A percentile compares a stretch with the other conserved stretches of the same genome.
Conservation (phyloP, 2,797 vertebrate species). For the Phyllotis vaccarum region DNA sequence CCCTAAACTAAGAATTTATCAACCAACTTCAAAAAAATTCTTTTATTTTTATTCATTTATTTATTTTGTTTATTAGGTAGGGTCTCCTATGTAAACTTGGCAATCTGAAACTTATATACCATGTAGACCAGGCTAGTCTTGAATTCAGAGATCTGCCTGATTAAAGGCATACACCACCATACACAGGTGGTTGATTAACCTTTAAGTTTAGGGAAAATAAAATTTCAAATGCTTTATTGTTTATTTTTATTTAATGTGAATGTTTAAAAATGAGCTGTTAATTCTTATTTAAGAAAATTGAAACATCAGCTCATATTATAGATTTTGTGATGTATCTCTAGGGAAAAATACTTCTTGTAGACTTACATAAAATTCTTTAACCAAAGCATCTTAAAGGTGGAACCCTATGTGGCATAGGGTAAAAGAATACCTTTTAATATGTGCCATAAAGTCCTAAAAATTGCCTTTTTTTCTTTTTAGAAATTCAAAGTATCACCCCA, state of each 20-base stretch:
- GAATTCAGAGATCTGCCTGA: neutral
- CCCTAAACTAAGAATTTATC: constrained; percentile 6
- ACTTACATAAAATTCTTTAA: constrained; percentile 44
- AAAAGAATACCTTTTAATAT: constrained; percentile 36
- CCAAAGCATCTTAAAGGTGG: constrained; percentile 37
- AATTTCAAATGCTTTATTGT: constrained; percentile 54
- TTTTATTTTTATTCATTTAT: neutral
- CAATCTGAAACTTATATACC: neutral
- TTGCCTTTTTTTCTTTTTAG: constrained; percentile 14
- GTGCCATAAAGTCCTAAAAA: constrained; percentile 55
- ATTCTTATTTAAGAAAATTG: constrained; percentile 50
- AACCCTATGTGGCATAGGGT: constrained; percentile 1
- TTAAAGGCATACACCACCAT: neutral
- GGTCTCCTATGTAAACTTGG: neutral
- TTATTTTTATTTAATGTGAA: constrained; percentile 47
- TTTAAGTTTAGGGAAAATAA: constrained; percentile 25
- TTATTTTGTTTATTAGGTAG: neutral
- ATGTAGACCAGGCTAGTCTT: neutral
- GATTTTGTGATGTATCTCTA: constrained; percentile 48
- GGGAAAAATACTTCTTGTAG: constrained; percentile 46
- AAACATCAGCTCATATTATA: constrained; percentile 21
- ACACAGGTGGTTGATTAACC: constrained; percentile 23
- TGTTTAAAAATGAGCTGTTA: constrained; percentile 23
- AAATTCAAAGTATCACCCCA: constrained; percentile 16
- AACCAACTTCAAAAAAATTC: neutral